Percentiles rank a stretch among this genome's conserved stretches.
Evolutionary conservation across 2,113 vertebrate species (phyloP).

Genomic region (Micromys minutus): DNA sequence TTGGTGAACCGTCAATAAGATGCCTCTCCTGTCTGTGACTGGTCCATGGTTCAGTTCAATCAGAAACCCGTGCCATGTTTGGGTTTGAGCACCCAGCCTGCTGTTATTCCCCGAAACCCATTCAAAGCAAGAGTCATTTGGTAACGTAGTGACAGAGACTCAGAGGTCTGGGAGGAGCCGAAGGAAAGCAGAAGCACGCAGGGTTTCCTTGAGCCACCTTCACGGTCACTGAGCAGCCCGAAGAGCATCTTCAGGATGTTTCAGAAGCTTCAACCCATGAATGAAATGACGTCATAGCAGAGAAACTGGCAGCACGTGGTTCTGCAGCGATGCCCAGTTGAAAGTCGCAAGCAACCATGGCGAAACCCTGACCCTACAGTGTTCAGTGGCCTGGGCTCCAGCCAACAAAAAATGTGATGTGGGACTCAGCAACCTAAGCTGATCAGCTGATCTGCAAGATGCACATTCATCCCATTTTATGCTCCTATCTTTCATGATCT

Average conservation of each 20-base stretch:
- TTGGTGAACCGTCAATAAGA: neutral
- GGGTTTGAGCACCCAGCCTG: neutral
- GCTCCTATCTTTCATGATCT: neutral
- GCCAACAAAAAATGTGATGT: fast-evolving
- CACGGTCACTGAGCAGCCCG: neutral
- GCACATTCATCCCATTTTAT: neutral
- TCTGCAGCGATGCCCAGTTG: neutral
- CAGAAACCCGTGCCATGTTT: neutral
- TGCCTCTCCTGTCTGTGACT: neutral
- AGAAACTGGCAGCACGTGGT: neutral
- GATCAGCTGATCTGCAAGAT: neutral
- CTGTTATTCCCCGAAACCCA: neutral
- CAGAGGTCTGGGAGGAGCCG: fast-evolving
- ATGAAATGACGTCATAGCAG: neutral
- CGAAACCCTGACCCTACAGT: neutral
- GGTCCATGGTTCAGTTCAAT: neutral
- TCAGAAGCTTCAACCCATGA: neutral
- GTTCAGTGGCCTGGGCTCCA: neutral
- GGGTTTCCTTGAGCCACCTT: neutral
- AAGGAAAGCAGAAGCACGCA: neutral
- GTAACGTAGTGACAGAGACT: neutral
- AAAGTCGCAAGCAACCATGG: neutral
- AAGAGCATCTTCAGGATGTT: neutral
- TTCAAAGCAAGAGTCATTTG: neutral
- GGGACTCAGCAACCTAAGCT: neutral